Percentiles rank a stretch among this genome's conserved stretches.
phyloP scores from a whole-genome alignment of 2,888 invertebrate genomes.

The Pelosia muscerda region DNA sequence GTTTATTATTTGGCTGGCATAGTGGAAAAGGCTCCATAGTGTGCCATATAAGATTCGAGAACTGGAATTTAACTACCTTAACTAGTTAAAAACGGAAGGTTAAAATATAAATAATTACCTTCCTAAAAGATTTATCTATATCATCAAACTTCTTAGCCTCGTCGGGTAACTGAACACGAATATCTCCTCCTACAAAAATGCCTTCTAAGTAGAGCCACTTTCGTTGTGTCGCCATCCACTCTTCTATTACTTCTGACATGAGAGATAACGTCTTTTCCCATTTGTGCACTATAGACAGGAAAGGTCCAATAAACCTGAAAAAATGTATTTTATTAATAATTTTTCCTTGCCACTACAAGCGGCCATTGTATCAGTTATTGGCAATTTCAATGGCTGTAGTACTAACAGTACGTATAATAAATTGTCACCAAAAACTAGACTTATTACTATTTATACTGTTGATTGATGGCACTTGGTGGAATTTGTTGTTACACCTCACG shows the following conservation, averaged over 20 bases:
- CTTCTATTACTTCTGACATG: constrained; percentile 95
- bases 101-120: constrained; percentile 74
- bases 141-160: constrained; percentile 97
- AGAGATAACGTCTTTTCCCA: constrained; percentile 94
- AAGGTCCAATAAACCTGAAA: constrained; percentile 94
- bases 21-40: no score
- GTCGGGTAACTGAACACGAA: constrained; percentile 94
- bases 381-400: no score
- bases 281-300: constrained; percentile 92
- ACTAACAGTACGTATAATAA: no score
- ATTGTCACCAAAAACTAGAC: no score
- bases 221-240: constrained; percentile 94
- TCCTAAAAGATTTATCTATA: constrained; percentile 93
- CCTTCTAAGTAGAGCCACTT: constrained; percentile 98
- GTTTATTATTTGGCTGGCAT: no score
- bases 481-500: no score
- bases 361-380: no score
- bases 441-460: no score
- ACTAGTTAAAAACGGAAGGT: neutral
- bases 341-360: no score
- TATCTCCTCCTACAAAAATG: constrained; percentile 96
- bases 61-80: no score
- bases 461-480: no score
- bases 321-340: neutral
- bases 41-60: no score